Conservation (phyloP, 2,888 invertebrate genomes). For the Aphidius colemani region DNA sequence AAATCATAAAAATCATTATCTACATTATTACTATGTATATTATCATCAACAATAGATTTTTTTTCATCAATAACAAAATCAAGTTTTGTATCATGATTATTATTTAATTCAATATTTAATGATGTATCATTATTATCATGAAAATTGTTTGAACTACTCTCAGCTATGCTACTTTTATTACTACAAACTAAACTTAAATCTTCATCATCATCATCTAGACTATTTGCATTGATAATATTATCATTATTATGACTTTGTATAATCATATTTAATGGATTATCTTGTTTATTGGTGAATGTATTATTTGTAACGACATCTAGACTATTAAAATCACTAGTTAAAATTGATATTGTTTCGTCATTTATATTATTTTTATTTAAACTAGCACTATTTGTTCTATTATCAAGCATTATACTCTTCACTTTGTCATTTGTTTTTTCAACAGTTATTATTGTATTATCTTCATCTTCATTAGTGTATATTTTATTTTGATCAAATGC, state of each 20-base stretch:
- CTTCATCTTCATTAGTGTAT: slow-evolving; percentile 12
- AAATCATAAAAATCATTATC: slow-evolving; percentile 52
- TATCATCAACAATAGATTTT: slow-evolving; percentile 38
- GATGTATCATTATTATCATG: slow-evolving; percentile 43
- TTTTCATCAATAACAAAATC: slow-evolving; percentile 54
- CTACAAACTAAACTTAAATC: slow-evolving; percentile 43
- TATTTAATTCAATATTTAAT: slow-evolving; percentile 43
- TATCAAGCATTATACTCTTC: slow-evolving; percentile 47
- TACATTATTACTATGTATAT: slow-evolving; percentile 31
- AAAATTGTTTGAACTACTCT: slow-evolving; percentile 43
- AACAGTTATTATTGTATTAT: slow-evolving; percentile 47
- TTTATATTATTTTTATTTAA: slow-evolving; percentile 36
- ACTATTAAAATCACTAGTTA: slow-evolving; percentile 16
- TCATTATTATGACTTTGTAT: too few species aligned
- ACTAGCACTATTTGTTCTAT: slow-evolving; percentile 43
- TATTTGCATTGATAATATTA: background rate
- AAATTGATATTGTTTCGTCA: slow-evolving; percentile 37
- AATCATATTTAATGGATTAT: slow-evolving; percentile 18
- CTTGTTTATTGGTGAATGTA: background rate
- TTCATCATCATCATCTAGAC: slow-evolving; percentile 30
- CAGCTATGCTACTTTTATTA: slow-evolving; percentile 49
- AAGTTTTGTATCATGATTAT: slow-evolving; percentile 48
- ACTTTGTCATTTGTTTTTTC: slow-evolving; percentile 48
- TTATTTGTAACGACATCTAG: slow-evolving; percentile 13
- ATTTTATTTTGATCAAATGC: slow-evolving; percentile 45